Evolutionary conservation across 2,797 vertebrate genomes (phyloP).

Genomic region (Chelidonichthys spinosus): DNA sequence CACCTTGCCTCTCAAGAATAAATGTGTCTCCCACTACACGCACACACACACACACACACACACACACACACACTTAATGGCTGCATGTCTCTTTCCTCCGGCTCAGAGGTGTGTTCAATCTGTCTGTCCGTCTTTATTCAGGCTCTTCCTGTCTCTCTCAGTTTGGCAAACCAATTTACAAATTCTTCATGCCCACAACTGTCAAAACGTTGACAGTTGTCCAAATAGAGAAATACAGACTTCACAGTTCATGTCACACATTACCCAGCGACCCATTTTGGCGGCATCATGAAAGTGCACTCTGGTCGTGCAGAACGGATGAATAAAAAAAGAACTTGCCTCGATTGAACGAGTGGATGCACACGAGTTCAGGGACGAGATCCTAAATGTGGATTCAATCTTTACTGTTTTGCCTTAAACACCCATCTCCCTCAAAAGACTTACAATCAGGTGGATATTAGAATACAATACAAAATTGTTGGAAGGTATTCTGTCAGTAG

Average conservation of each 20-base stretch:
- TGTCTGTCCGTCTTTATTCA: slow-evolving; percentile 37
- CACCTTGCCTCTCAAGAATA: slow-evolving; percentile 28
- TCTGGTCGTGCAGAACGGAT: not conserved
- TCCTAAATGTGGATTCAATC: fast-evolving
- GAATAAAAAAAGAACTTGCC: not conserved
- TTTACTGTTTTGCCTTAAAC: not conserved
- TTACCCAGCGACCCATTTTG: not conserved
- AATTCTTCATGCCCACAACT: not conserved
- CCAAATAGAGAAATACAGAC: slow-evolving; percentile 22
- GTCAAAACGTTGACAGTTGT: slow-evolving; percentile 34
- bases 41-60: slow-evolving; percentile 8
- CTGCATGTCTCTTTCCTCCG: slow-evolving; percentile 7
- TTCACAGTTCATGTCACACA: not conserved
- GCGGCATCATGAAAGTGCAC: not conserved
- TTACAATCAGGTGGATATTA: not conserved
- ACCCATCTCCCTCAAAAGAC: not conserved
- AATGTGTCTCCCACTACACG: slow-evolving; percentile 29
- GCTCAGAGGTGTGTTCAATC: slow-evolving; percentile 32
- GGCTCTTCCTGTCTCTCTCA: slow-evolving; percentile 23
- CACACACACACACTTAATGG: not conserved
- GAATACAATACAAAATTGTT: not conserved
- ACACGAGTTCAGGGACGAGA: not conserved
- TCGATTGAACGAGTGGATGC: not conserved
- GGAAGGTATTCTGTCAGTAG: not conserved
- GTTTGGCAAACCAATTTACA: slow-evolving; percentile 33